Base-by-base conservation (phyloP, 2,113 vertebrate genomes). In the Pimephales promelas region DNA sequence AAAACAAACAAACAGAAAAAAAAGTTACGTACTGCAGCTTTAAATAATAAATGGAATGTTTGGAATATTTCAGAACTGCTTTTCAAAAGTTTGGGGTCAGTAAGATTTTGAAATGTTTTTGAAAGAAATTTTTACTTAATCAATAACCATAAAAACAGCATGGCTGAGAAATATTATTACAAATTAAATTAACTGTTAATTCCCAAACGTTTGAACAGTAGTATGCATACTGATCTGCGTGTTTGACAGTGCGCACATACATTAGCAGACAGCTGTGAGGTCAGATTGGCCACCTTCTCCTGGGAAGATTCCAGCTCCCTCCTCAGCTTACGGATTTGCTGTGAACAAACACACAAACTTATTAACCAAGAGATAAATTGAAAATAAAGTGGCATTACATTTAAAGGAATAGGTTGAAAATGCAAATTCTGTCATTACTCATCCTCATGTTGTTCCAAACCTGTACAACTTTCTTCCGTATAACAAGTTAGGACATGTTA, bases 281-380 rank as follows among this genome's bases (percentile, higher is more conserved):
- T 99, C 86, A 99, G 90, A 2, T 92, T 95, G 68, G 97, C 97
- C 89, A 99, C 97, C 79, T 98, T 99, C 90, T 98, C 97, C 90
- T 99, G 97, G 0, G 97, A 99, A 0, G 97, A 97, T 79, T 99
- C 97, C 91, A 99, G 92, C 83, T 98, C 97, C 0, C 97, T 91
- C 43, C 97, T 95, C 72, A 99, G 94, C 86, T 98, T 98, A 73
- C 97, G 96, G 88, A 99, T 97, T 97, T 99, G 97, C 97, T 99
- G 85, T 1, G 64, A 79, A 62, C 86, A 78, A 88, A 85, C 87
- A 82, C 20, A 71, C 47, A 79, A 5, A 62, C 6, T 2, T 47
- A 3, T 73, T 52, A 72, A 26, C 14, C 26, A 10, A 40, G 31
- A 84, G 3, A 52, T n/a, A 16, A 36, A 47, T 45, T 2, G n/a